These are phyloP conservation scores for Tenthredo mesomela DNA, from an alignment of 2,888 invertebrate species.

Conservation along the genomic window DNA sequence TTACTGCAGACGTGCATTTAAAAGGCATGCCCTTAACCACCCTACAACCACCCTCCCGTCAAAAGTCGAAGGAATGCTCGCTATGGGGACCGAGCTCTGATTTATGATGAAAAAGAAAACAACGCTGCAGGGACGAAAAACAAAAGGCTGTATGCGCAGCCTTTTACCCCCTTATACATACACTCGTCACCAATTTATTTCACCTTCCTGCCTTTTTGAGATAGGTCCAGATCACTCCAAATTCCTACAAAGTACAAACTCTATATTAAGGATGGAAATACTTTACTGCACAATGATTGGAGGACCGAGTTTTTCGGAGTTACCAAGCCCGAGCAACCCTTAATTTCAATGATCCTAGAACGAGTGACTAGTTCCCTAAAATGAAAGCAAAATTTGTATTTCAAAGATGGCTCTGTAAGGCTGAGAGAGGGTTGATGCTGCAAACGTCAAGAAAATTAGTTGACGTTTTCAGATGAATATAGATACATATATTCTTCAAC, in stretches of 20 bases:
- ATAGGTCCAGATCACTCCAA: constrained; percentile 13
- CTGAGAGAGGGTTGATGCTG: background rate
- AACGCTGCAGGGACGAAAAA: constrained; percentile 35
- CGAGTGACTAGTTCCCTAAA: background rate
- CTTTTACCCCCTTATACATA: constrained; percentile 33
- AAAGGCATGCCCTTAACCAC: constrained; percentile 46
- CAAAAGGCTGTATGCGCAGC: constrained; percentile 18
- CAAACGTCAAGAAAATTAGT: background rate
- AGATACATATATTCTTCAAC: background rate
- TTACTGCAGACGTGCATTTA: constrained; percentile 56
- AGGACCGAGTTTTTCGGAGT: background rate
- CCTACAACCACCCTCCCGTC: constrained; percentile 53
- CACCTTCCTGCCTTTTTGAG: constrained; percentile 38
- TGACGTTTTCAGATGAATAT: constrained; percentile 19
- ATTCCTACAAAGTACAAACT: background rate
- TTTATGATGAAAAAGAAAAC: constrained; percentile 63
- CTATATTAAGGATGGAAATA: background rate
- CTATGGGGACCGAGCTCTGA: constrained; percentile 67
- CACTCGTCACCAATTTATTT: constrained; percentile 37
- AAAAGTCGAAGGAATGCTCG: constrained; percentile 65
- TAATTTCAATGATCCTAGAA: background rate
- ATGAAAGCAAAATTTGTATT: background rate
- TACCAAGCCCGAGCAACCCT: background rate
- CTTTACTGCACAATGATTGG: background rate
- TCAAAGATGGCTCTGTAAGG: background rate